Percentiles rank a stretch among this genome's conserved stretches.
phyloP scores from a whole-genome alignment of 2,113 vertebrate genomes.

The Hiodon tergisus region DNA sequence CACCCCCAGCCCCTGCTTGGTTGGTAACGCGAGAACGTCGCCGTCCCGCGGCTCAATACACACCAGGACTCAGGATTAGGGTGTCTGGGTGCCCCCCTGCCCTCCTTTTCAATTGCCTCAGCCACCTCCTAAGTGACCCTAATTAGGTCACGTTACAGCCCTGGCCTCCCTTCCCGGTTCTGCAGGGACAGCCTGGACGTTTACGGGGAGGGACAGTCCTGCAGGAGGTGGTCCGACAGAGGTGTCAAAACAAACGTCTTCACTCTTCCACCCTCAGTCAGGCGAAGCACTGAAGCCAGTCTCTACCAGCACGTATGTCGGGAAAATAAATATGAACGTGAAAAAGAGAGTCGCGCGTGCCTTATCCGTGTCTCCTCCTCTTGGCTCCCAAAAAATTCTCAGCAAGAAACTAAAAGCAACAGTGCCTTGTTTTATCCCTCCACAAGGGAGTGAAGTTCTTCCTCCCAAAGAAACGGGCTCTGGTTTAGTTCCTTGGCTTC shows the following conservation, averaged over 20 bases:
- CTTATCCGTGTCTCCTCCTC: too few relatives aligned
- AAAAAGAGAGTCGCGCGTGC: too few relatives aligned
- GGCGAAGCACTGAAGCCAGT: background rate
- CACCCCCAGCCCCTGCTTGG: conserved; percentile 34
- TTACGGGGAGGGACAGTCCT: background rate
- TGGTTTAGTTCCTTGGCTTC: conserved; percentile 17
- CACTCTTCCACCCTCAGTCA: background rate
- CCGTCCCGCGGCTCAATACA: too few relatives aligned
- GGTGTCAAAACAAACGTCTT: background rate
- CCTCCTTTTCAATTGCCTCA: conserved; percentile 8
- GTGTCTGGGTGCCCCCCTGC: conserved; percentile 8
- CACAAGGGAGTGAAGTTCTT: conserved; percentile 24
- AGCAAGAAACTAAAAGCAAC: conserved; percentile 1
- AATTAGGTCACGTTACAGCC: conserved; percentile 36
- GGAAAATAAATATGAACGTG: too few relatives aligned
- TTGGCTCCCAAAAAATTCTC: background rate
- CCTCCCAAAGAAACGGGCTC: conserved; percentile 15
- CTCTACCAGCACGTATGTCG: background rate
- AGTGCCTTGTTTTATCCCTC: background rate
- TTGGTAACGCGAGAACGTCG: too few relatives aligned
- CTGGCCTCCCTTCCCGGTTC: conserved; percentile 20
- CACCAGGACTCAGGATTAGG: background rate
- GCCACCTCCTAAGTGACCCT: conserved; percentile 5
- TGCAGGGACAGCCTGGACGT: background rate
- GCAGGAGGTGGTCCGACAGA: too few relatives aligned